Conservation (phyloP, 1,140 invertebrate genomes). For the Brachionus rotundiformis region DNA sequence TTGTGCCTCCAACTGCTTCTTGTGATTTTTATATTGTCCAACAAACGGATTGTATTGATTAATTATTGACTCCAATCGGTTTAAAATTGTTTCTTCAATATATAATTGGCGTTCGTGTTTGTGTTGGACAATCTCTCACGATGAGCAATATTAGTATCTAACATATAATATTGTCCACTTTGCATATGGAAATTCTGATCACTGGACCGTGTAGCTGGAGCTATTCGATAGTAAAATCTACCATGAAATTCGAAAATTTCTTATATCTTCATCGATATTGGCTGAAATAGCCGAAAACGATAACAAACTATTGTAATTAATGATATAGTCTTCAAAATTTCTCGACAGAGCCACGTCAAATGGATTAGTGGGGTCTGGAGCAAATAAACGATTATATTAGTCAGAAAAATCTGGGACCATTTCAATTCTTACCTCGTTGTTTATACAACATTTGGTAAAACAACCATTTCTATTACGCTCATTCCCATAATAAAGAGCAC, state of each 20-base stretch:
- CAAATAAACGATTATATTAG: neutral
- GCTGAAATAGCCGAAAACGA: neutral
- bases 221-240: neutral
- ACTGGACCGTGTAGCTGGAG: neutral
- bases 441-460: neutral
- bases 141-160: neutral
- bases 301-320: neutral
- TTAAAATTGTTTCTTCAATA: neutral
- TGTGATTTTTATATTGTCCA: neutral
- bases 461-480: neutral
- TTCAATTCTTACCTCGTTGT: neutral
- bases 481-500: neutral
- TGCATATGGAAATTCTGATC: constrained; percentile 10
- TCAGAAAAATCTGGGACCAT: neutral
- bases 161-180: neutral
- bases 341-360: neutral
- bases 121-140: neutral
- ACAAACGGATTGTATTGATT: neutral
- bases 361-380: neutral
- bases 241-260: neutral
- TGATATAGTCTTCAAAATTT: neutral
- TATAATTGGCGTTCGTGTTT: neutral
- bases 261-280: neutral
- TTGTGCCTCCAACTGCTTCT: neutral
- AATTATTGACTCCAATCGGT: neutral